Percentiles rank a stretch among this genome's conserved stretches.
phyloP scores from a whole-genome alignment of 1,140 invertebrate species.

The Melipona quadrifasciata region DNA sequence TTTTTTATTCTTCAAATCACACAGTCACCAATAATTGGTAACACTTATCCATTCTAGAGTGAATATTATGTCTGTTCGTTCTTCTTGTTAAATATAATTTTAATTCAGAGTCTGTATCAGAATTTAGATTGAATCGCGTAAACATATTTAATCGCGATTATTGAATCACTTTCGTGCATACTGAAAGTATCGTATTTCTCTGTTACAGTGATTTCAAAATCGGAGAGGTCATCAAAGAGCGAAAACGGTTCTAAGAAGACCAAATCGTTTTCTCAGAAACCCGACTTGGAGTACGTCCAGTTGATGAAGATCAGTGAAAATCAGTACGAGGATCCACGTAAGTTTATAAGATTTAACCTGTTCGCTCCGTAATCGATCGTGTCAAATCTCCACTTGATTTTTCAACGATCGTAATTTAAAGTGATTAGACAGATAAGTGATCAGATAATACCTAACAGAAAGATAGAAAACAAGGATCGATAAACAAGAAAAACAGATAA shows the following conservation, averaged over 20 bases:
- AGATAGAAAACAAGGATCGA: no score
- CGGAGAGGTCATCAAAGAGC: slow-evolving; percentile 32
- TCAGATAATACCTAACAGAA: no score
- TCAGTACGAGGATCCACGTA: slow-evolving; percentile 78
- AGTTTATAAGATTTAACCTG: slow-evolving; percentile 52
- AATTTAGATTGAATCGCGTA: no score
- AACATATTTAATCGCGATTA: neutral
- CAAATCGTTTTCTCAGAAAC: slow-evolving; percentile 61
- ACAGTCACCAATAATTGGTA: no score
- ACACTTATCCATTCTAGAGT: no score
- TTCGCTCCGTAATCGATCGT: neutral
- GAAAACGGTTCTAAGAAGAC: slow-evolving; percentile 53
- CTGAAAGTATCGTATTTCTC: neutral
- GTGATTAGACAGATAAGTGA: no score
- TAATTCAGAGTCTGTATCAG: no score
- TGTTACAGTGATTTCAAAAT: slow-evolving; percentile 50
- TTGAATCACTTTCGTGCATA: neutral
- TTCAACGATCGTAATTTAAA: neutral
- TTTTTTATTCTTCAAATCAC: no score
- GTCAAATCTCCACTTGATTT: neutral
- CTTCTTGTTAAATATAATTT: no score
- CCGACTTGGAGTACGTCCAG: slow-evolving; percentile 72
- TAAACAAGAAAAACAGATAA: no score
- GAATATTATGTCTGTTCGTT: no score
- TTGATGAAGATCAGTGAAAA: slow-evolving; percentile 75